Base-by-base conservation (phyloP, 1,140 invertebrate genomes). In the Drosophila burlai region DNA sequence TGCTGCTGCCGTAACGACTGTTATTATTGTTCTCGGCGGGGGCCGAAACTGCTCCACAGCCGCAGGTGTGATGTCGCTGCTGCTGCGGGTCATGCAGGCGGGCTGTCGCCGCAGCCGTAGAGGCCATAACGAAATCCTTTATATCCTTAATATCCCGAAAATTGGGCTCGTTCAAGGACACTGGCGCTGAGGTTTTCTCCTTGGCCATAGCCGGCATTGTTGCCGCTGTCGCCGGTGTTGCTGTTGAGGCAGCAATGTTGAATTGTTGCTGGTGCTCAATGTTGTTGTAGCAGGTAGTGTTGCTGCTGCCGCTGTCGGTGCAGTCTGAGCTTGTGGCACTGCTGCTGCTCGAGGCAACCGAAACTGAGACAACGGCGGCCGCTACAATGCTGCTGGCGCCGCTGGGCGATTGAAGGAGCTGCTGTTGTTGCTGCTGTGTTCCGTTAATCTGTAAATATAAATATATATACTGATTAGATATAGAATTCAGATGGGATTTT, bases 141-240 rank as follows among this genome's bases (percentile, higher is more conserved):
- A 91, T 46, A 58, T 87, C 90, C 46, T 86, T 81, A 8, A 91
- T 46, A 58, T 87, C 90, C 43, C 64, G 58, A 59, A 81, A 91
- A 72, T 86, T 91, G 57, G 76, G 59, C 73, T 93, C 92, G 57
- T 60, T 80, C 50, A 93, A 63, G 61, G 92, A 91, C 66, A 92
- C 85, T 69, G 91, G 71, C 50, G 83, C 79, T 78, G 92, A 61
- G 42, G 90, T 71, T 84, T 93, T 93, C 65, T 93, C 92, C 80
- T 93, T 93, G 81, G 92, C 87, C 92, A 93, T 93, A 72, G 92
- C 92, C 83, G 92, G 92, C 92, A 93, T 93, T 66, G 85, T 89
- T 80, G 85, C 81, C 74, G 74, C 47, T 65, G 69, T 47, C 43
- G 77, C 43, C 52, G 58, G 8, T 34, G 66, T 63, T 55, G 81